Evolutionary conservation across 1,140 invertebrate species (phyloP).

Genomic region (Drosophila pruinosa): DNA sequence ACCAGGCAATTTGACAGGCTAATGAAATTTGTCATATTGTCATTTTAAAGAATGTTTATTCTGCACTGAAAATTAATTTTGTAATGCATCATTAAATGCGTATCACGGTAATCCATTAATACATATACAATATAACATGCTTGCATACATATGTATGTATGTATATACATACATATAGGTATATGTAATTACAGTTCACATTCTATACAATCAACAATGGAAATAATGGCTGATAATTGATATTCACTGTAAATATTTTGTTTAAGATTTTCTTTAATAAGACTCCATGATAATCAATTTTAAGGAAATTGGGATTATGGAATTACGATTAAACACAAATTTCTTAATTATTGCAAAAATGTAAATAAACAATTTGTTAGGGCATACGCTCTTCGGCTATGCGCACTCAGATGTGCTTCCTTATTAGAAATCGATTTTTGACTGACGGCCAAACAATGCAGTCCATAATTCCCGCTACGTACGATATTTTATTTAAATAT

Average conservation of each 20-base stretch:
- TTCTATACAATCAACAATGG: neutral
- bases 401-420: neutral
- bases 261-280: too few species aligned
- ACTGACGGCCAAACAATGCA: conserved; percentile 29
- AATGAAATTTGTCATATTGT: conserved; percentile 1
- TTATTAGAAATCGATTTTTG: conserved; percentile 71
- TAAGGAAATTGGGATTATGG: too few species aligned
- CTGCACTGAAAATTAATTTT: neutral
- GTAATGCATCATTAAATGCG: neutral
- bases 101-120: neutral
- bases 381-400: conserved; percentile 18
- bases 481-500: conserved; percentile 41
- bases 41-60: neutral
- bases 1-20: conserved; percentile 14
- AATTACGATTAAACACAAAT: too few species aligned
- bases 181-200: neutral
- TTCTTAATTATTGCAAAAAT: too few species aligned
- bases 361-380: conserved; percentile 1
- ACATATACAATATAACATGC: too few species aligned
- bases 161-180: too few species aligned
- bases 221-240: neutral
- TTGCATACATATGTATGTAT: too few species aligned
- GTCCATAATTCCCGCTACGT: conserved; percentile 2
- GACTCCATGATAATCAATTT: too few species aligned
- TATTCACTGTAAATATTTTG: neutral